Evolutionary conservation across 2,797 vertebrate genomes (phyloP), one percentile per base, ranked within the genome.

Genomic region (Thalassophryne amazonica): DNA sequence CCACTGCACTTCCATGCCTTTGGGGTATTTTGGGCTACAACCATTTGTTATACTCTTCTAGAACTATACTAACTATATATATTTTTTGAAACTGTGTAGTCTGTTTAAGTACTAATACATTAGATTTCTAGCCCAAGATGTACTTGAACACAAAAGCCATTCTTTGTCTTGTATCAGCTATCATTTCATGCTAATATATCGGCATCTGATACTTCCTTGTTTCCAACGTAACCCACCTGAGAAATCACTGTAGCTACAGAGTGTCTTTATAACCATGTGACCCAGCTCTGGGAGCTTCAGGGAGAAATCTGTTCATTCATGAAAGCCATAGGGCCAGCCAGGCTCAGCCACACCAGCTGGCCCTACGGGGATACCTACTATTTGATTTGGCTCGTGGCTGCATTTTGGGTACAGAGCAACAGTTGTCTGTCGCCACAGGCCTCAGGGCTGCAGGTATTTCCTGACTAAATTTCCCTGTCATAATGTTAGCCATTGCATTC

Each of bases 351-450:
- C 87, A 86, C 84, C 76, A n/a, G n/a, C n/a, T n/a, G 62, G 92
- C 92, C 95, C 93, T 93, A 94, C 78, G 79, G 89, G 92, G 91
- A 92, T 89, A 80, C 79, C 66, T 57, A 76, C 80, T 98, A 91
- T 99, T 99, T 97, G 93, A 88, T 86, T 99, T 99, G 97, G 97
- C 94, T 70, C 65, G 61, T 36, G 16, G 72, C 66, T 11, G 66
- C 35, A 73, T 78, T n/a, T 70, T 60, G 76, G 88, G 86, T 83
- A 98, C 93, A 97, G 93, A 91, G 92, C 88, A 84, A 76, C 86
- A 80, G 92, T 94, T 98, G 92, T 99, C 83, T 87, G 86, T 83
- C 78, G 81, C 79, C 79, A 72, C 86, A 72, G 93, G 84, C 91
- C 86, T 87, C 84, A 78, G 88, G 88, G 86, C 39, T 84, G 90